Evolutionary conservation across 2,113 vertebrate genomes (phyloP).

Genomic region (Crypturellus undulatus): DNA sequence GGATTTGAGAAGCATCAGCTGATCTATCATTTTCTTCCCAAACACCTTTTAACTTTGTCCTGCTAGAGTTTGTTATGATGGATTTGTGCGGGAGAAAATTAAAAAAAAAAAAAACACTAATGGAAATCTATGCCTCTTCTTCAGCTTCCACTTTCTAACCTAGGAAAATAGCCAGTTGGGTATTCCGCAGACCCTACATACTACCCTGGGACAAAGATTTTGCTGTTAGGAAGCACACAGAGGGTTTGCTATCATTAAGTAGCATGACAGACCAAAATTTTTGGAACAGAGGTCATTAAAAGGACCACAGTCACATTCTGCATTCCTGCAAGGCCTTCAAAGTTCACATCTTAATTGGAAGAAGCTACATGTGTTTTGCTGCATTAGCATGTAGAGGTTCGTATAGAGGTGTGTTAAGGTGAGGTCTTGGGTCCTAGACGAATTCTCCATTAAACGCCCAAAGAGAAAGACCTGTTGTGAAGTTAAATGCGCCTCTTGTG

Average conservation of each 20-base stretch:
- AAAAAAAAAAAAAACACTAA: background rate
- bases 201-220: background rate
- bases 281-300: background rate
- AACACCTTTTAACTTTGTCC: background rate
- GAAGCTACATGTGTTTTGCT: background rate
- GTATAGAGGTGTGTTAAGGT: accelerated
- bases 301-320: background rate
- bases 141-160: background rate
- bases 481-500: background rate
- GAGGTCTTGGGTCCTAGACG: background rate
- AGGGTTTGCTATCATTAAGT: background rate
- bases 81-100: background rate
- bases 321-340: background rate
- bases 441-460: background rate
- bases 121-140: background rate
- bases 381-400: background rate
- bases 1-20: conserved; percentile 11
- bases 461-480: background rate
- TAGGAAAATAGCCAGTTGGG: background rate
- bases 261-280: background rate
- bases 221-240: background rate
- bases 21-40: background rate
- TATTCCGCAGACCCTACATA: background rate
- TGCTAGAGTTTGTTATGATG: background rate
- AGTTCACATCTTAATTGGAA: background rate